phyloP scores from a whole-genome alignment of 2,888 invertebrate genomes.

The Nemapogon koenigi region DNA sequence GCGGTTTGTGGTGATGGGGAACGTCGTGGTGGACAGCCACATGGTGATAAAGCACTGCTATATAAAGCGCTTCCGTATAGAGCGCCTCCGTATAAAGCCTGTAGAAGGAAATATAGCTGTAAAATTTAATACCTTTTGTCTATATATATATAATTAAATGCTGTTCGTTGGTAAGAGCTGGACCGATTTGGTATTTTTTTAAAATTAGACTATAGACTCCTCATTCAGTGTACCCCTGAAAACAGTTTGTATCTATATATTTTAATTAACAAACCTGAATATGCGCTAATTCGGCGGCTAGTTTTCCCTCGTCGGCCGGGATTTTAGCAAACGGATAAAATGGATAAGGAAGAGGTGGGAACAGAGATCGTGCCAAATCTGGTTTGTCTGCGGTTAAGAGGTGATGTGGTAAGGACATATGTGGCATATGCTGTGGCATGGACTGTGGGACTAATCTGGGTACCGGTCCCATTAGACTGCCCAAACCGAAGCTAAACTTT shows the following conservation, averaged over 20 bases:
- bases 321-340: constrained; percentile 72
- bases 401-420: constrained; percentile 53
- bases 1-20: constrained; percentile 47
- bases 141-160: too few species aligned
- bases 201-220: too few species aligned
- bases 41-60: constrained; percentile 49
- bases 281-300: constrained; percentile 75
- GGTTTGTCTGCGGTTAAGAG: constrained; percentile 64
- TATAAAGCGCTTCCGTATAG: constrained; percentile 53
- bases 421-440: constrained; percentile 48
- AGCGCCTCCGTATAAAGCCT: constrained; percentile 55
- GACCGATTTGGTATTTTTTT: too few species aligned
- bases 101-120: too few species aligned
- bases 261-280: too few species aligned
- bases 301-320: constrained; percentile 57
- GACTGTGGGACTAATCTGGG: constrained; percentile 51
- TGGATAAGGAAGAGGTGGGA: constrained; percentile 75
- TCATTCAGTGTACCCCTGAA: too few species aligned
- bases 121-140: too few species aligned
- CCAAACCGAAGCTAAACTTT: constrained; percentile 74
- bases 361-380: constrained; percentile 70
- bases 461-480: constrained; percentile 67
- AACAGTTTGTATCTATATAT: too few species aligned
- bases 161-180: too few species aligned
- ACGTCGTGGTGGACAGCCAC: constrained; percentile 50